Evolutionary conservation across 2,113 vertebrate species (phyloP), one percentile per base, ranked within the genome.

Genomic region (Dicrurus megarhynchus): DNA sequence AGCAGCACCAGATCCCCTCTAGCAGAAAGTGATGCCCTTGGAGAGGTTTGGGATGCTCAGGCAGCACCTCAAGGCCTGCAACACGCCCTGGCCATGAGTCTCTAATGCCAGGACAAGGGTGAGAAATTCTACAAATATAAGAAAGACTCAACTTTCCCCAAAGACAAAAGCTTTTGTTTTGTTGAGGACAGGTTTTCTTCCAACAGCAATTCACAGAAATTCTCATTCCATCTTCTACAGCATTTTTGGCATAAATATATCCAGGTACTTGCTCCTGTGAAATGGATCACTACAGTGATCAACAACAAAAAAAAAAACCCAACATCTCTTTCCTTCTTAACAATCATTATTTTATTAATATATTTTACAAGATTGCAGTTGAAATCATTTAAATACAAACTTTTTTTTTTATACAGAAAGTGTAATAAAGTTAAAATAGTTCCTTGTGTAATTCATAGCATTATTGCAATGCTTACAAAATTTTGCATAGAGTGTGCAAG

Each of bases 331-430:
- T 86, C 93, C 95, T 97, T 97, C 96, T 97, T 97, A 98, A 97
- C 98, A 98, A 98, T 98, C 98, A 97, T 98, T 99, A 97, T 98
- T 98, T 99, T 99, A 99, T 99, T 99, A 98, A 98, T 98, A 98
- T 98, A 98, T 98, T 98, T 98, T 98, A 98, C 98, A 98, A 98
- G 98, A 98, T 98, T 98, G 98, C 97, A 98, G 94, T 98, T 97
- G 98, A 98, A 98, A 98, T 99, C 98, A 99, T 98, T 98, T 99
- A 99, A 99, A 99, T 99, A 99, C 99, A 99, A 99, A 99, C 96
- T 90, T 94, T 95, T 96, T 98, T 97, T 98, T 98, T 98, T 98
- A 98, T 98, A 99, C 98, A 99, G 98, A 99, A 99, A 99, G 98
- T 98, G 98, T 98, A 98, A 98, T 99, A 98, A 98, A 99, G 98